Conservation (phyloP, 2,888 invertebrate species). For the Erebia palarica region DNA sequence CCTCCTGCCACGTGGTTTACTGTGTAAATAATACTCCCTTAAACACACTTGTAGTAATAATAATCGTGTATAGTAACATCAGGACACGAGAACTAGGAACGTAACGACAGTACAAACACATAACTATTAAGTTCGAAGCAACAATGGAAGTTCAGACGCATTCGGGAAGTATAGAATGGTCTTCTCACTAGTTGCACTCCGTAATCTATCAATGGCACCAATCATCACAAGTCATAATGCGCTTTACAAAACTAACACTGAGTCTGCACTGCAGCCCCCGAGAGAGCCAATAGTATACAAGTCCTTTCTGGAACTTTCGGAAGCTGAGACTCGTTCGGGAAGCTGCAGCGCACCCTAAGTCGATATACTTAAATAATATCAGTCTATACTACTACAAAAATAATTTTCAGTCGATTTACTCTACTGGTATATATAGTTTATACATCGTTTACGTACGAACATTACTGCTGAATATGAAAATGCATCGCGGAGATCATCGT, state of each 20-base stretch:
- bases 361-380: conserved; percentile 72
- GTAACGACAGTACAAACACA: conserved; percentile 41
- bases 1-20: background rate
- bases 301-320: background rate
- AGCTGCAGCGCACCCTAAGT: conserved; percentile 43
- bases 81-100: conserved; percentile 39
- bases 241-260: conserved; percentile 57
- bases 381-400: conserved; percentile 83
- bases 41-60: background rate
- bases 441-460: conserved; percentile 57
- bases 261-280: conserved; percentile 40
- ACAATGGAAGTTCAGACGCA: conserved; percentile 75
- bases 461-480: conserved; percentile 64
- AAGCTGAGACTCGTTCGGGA: conserved; percentile 11
- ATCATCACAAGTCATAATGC: conserved; percentile 81
- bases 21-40: background rate
- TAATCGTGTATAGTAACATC: conserved; percentile 18
- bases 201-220: conserved; percentile 82
- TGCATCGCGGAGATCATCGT: conserved; percentile 73
- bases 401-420: conserved; percentile 81
- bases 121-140: conserved; percentile 54
- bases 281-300: background rate
- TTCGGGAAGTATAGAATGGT: conserved; percentile 64
- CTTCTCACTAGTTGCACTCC: conserved; percentile 68
- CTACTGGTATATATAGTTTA: conserved; percentile 73